Evolutionary conservation across 2,113 vertebrate species (phyloP).

Genomic region (Zosterops lateralis): DNA sequence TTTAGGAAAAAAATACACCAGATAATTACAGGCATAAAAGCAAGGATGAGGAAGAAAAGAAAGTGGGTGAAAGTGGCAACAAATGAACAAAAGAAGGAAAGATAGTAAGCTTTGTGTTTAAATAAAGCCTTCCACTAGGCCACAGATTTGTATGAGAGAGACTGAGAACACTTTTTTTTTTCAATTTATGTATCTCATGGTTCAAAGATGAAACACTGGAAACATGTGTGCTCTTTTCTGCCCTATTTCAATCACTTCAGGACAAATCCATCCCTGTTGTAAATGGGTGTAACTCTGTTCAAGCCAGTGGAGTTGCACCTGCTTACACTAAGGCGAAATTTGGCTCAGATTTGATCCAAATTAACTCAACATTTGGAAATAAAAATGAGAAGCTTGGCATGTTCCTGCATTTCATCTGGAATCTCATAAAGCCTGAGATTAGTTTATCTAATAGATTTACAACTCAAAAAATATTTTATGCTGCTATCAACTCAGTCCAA

Average conservation of each 20-base stretch:
- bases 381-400: slow-evolving; percentile 18
- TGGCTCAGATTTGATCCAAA: slow-evolving; percentile 35
- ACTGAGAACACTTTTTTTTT: neutral
- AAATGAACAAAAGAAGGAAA: neutral
- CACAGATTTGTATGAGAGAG: neutral
- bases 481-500: slow-evolving; percentile 4
- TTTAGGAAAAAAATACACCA: neutral
- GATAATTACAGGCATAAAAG: neutral
- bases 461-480: slow-evolving; percentile 21
- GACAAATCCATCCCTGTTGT: slow-evolving; percentile 8
- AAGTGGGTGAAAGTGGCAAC: neutral
- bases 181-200: neutral
- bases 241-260: slow-evolving; percentile 38
- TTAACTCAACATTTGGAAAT: slow-evolving; percentile 52
- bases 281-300: slow-evolving; percentile 35
- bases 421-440: slow-evolving; percentile 4
- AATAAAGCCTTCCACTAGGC: neutral
- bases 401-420: slow-evolving; percentile 39
- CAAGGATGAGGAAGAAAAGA: neutral
- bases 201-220: slow-evolving; percentile 29
- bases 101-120: neutral
- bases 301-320: slow-evolving; percentile 44
- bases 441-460: slow-evolving; percentile 63
- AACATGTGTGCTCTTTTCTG: slow-evolving; percentile 38
- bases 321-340: neutral